These are phyloP conservation scores for Drosophila fuyamai DNA, from an alignment of 1,140 invertebrate species.

Conservation along the genomic window DNA sequence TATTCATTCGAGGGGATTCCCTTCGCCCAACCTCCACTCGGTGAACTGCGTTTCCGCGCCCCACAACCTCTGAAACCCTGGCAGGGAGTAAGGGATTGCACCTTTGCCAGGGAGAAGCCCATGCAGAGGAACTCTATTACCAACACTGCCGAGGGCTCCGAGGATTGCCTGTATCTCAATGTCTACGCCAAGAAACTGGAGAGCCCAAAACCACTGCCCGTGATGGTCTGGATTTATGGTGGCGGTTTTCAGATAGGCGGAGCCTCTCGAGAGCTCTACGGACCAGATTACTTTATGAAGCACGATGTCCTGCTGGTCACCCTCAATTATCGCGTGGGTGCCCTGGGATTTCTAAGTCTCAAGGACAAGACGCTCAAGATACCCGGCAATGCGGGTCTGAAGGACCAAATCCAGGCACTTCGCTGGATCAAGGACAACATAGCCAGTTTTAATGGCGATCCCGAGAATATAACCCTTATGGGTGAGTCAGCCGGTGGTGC, in stretches of 20 bases:
- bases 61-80: slow-evolving; percentile 86
- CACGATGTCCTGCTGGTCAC: slow-evolving; percentile 88
- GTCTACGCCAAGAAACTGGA: slow-evolving; percentile 75
- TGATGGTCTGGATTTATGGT: slow-evolving; percentile 90
- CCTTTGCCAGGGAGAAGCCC: slow-evolving; percentile 47
- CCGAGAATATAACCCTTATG: slow-evolving; percentile 76
- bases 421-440: slow-evolving; percentile 84
- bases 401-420: slow-evolving; percentile 84
- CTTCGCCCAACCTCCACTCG: slow-evolving; percentile 88
- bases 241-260: slow-evolving; percentile 88
- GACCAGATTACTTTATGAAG: slow-evolving; percentile 88
- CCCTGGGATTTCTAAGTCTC: slow-evolving; percentile 85
- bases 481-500: slow-evolving; percentile 81
- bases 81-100: slow-evolving; percentile 85
- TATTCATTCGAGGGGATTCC: slow-evolving; percentile 87
- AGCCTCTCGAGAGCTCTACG: slow-evolving; percentile 84
- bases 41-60: slow-evolving; percentile 87
- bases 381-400: slow-evolving; percentile 82
- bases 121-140: slow-evolving; percentile 55
- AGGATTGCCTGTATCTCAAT: slow-evolving; percentile 77
- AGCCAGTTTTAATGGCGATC: slow-evolving; percentile 78
- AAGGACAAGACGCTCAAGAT: slow-evolving; percentile 69
- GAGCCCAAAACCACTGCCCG: slow-evolving; percentile 83
- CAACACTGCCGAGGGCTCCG: slow-evolving; percentile 50
- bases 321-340: slow-evolving; percentile 89